Evolutionary conservation across 2,113 vertebrate genomes (phyloP).

Genomic region (Daubentonia madagascariensis): DNA sequence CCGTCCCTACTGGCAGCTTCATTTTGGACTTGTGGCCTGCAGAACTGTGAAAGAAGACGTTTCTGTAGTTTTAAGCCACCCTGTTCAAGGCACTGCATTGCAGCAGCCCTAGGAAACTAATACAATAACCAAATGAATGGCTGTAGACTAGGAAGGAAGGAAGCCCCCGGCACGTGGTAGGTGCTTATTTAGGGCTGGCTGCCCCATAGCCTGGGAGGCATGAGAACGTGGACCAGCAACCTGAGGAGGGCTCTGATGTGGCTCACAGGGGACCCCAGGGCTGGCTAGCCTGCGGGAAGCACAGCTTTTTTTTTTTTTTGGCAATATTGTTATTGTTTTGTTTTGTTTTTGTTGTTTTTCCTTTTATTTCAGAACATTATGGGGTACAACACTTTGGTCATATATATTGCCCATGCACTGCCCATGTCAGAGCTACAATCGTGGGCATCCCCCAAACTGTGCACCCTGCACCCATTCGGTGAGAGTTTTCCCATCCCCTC

Average conservation of each 20-base stretch:
- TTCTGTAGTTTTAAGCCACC: not conserved
- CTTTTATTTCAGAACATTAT: too few species aligned
- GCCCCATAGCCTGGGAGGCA: accelerated
- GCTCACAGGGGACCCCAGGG: not conserved
- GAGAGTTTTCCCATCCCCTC: too few species aligned
- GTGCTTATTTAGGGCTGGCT: not conserved
- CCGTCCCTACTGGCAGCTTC: not conserved
- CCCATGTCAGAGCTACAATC: too few species aligned
- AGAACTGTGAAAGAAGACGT: not conserved
- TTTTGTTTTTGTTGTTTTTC: too few species aligned
- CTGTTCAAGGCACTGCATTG: not conserved
- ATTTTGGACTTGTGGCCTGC: not conserved
- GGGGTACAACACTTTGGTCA: too few species aligned
- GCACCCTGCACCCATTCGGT: too few species aligned
- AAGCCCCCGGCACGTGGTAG: not conserved
- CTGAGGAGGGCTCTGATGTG: not conserved
- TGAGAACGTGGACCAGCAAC: not conserved
- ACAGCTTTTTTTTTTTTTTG: not conserved
- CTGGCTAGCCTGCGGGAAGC: not conserved
- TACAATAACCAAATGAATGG: accelerated
- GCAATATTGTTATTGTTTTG: too few species aligned
- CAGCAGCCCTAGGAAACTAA: not conserved
- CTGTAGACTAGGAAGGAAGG: not conserved
- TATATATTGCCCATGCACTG: too few species aligned
- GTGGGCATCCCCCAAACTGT: too few species aligned